A percentile compares a stretch with the other conserved stretches of the same genome.
These are phyloP conservation scores for Tauraco hartlaubi DNA, from an alignment of 2,797 vertebrate genomes.

Conservation along the genomic window DNA sequence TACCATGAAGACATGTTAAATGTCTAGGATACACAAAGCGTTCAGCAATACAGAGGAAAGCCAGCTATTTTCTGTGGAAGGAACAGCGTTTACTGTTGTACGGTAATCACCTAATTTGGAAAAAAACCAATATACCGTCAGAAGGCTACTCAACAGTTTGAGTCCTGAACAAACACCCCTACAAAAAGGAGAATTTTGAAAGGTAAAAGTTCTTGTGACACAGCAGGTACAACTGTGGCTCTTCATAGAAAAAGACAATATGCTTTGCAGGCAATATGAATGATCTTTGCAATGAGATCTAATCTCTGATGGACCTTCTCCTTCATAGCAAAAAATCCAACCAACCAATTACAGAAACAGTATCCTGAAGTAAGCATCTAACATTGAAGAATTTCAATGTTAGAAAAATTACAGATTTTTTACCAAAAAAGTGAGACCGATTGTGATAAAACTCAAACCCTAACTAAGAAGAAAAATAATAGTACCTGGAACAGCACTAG, in stretches of 20 bases:
- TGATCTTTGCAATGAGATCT: neutral
- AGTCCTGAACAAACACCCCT: neutral
- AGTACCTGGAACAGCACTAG: neutral
- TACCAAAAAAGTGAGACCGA: neutral
- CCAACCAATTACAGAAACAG: neutral
- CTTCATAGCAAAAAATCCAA: neutral
- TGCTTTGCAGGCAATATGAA: neutral
- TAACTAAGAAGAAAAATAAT: neutral
- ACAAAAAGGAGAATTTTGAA: neutral
- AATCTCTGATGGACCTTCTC: neutral
- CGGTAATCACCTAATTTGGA: neutral
- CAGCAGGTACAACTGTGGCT: neutral
- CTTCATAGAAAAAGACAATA: neutral
- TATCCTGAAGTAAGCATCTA: neutral
- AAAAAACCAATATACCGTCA: neutral
- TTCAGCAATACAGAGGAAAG: neutral
- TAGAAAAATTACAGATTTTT: neutral
- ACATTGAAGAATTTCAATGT: neutral
- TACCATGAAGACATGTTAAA: neutral
- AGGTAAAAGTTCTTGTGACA: neutral
- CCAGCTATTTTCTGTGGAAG: neutral
- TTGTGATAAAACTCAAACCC: neutral
- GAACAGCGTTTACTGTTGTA: neutral
- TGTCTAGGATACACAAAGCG: neutral
- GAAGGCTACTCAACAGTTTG: neutral